Evolutionary conservation across 2,113 vertebrate genomes (phyloP).

Genomic region (Pagrus major): DNA sequence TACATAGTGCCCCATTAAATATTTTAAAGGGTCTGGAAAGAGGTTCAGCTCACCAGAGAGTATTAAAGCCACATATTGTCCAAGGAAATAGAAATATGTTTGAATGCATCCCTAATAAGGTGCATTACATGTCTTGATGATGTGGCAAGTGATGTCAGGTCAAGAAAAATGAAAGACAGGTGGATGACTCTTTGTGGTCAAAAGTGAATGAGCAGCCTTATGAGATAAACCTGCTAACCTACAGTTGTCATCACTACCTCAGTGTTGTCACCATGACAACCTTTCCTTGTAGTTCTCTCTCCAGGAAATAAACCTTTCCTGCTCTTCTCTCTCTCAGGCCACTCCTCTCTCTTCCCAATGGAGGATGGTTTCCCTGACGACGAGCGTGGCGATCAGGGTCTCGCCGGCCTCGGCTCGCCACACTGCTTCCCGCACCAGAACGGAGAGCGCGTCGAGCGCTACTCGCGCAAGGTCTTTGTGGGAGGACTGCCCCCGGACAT

Average conservation of each 20-base stretch:
- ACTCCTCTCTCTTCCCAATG: conserved; percentile 98
- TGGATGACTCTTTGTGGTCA: not conserved
- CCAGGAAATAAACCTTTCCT: conserved; percentile 28
- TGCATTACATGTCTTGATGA: not conserved
- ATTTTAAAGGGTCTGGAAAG: too few relatives aligned
- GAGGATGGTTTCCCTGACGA: conserved; percentile 98
- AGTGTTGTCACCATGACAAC: conserved; percentile 1
- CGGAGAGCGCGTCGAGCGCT: conserved; percentile 97
- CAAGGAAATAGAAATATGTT: not conserved
- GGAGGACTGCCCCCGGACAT: conserved; percentile 98
- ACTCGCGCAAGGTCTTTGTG: conserved; percentile 98
- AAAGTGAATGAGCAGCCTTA: not conserved
- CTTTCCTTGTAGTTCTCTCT: not conserved
- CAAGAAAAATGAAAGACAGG: not conserved
- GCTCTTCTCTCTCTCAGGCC: conserved; percentile 82
- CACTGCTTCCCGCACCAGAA: conserved; percentile 99
- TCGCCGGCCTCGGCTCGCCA: conserved; percentile 93
- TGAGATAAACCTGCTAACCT: not conserved
- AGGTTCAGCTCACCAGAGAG: not conserved
- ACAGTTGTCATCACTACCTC: not conserved
- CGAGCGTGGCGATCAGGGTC: conserved; percentile 94
- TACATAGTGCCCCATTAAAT: too few relatives aligned
- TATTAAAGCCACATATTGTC: not conserved
- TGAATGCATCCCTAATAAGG: not conserved
- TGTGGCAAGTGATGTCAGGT: not conserved